phyloP scores from a whole-genome alignment of 1,140 invertebrate species.

The Drosophila erecta region DNA sequence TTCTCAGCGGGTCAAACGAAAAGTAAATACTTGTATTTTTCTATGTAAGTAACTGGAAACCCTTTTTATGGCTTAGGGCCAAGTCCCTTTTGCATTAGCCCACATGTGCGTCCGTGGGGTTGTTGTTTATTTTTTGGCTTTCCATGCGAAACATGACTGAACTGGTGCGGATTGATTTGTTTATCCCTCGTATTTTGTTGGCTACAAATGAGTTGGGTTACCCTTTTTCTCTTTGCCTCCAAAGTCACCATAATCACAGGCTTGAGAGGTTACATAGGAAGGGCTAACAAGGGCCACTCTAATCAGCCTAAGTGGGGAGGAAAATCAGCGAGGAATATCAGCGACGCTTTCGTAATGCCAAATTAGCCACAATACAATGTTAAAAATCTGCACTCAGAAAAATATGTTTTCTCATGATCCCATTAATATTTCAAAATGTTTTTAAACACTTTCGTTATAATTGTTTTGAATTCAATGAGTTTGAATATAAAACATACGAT shows the following conservation, averaged over 20 bases:
- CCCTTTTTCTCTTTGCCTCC: not conserved
- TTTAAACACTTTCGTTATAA: not conserved
- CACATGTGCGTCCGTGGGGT: conserved; percentile 34
- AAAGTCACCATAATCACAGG: conserved; percentile 38
- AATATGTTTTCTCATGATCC: no score
- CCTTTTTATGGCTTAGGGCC: conserved; percentile 62
- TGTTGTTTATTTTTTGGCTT: conserved; percentile 43
- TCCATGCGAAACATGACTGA: conserved; percentile 42
- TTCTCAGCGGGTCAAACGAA: conserved; percentile 36
- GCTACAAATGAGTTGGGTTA: conserved; percentile 54
- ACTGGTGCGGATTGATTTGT: conserved; percentile 63
- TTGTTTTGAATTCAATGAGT: not conserved
- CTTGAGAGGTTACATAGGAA: conserved; percentile 23
- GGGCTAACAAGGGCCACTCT: conserved; percentile 25
- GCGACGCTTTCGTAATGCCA: conserved; percentile 1
- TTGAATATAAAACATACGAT: no score
- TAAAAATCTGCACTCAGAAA: not conserved
- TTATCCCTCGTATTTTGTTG: conserved; percentile 50
- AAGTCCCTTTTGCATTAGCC: conserved; percentile 68
- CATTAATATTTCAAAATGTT: no score
- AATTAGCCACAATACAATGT: conserved; percentile 35
- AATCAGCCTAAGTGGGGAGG: conserved; percentile 45
- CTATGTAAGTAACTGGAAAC: conserved; percentile 41
- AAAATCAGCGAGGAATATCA: conserved; percentile 15
- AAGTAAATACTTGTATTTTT: conserved; percentile 70